These are phyloP conservation scores for Euproctis similis DNA, from an alignment of 2,888 invertebrate species.

Conservation along the genomic window DNA sequence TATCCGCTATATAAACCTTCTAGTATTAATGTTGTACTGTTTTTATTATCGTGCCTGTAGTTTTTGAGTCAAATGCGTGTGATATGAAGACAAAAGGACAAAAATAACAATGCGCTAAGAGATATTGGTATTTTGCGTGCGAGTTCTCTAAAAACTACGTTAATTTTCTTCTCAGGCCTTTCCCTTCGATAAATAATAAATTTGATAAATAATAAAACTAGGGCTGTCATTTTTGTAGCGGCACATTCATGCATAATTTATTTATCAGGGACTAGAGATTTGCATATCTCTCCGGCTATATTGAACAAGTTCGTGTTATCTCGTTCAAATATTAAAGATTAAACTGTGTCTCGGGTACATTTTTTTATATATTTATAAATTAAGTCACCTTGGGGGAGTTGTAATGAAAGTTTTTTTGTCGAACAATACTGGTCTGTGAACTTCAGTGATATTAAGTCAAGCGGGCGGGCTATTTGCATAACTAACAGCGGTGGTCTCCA, in stretches of 20 bases:
- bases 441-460: background rate
- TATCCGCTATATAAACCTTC: too few relatives aligned
- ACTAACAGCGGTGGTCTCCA: background rate
- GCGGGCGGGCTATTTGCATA: background rate
- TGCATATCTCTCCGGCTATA: conserved; percentile 52
- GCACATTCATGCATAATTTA: conserved; percentile 53
- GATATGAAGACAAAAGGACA: too few relatives aligned
- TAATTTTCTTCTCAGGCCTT: too few relatives aligned
- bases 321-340: conserved; percentile 60
- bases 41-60: too few relatives aligned
- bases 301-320: conserved; percentile 61
- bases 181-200: too few relatives aligned
- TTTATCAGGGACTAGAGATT: conserved; percentile 44
- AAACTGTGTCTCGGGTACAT: conserved; percentile 26
- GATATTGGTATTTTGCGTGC: too few relatives aligned
- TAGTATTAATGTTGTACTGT: too few relatives aligned
- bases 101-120: too few relatives aligned
- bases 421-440: conserved; percentile 25
- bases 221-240: conserved; percentile 21
- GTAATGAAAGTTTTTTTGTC: conserved; percentile 37
- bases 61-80: too few relatives aligned
- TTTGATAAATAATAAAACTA: conserved; percentile 9
- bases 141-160: too few relatives aligned
- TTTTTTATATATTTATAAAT: conserved; percentile 36
- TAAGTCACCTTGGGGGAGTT: conserved; percentile 22